Percentiles rank a stretch among this genome's conserved stretches.
phyloP scores from a whole-genome alignment of 2,797 vertebrate species.

The Heterohyrax brucei region DNA sequence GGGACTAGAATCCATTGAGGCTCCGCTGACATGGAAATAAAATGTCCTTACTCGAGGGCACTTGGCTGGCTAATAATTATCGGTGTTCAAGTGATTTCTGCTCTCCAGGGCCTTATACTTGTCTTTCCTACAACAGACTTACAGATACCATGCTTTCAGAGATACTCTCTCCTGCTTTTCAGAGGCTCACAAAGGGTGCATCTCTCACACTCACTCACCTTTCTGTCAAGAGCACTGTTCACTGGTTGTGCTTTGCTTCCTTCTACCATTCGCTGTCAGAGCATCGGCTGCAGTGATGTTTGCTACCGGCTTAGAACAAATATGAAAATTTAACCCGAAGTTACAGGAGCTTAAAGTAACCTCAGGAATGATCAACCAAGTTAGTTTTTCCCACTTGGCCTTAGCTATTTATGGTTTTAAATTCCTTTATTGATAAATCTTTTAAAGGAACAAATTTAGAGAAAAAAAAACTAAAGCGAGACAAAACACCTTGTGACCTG shows the following conservation, averaged over 20 bases:
- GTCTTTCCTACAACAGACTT: too few species aligned
- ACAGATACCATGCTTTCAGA: not conserved
- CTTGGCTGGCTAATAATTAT: too few species aligned
- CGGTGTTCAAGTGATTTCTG: too few species aligned
- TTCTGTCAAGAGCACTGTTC: constrained; percentile 4
- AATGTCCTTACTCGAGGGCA: too few species aligned
- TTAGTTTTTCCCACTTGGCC: constrained; percentile 25
- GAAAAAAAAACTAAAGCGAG: constrained; percentile 14
- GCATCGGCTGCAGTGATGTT: constrained; percentile 1
- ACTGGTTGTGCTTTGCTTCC: not conserved
- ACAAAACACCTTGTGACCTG: not conserved
- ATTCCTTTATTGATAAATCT: not conserved
- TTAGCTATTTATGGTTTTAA: constrained; percentile 40
- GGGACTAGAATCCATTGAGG: too few species aligned
- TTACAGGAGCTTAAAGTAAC: constrained; percentile 31
- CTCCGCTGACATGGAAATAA: too few species aligned
- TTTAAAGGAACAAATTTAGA: constrained; percentile 47
- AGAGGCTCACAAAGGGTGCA: not conserved
- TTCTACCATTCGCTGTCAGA: constrained; percentile 16
- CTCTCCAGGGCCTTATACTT: too few species aligned
- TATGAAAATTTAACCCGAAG: constrained; percentile 60
- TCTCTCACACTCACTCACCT: not conserved
- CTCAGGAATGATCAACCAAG: constrained; percentile 36
- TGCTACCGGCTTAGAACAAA: constrained; percentile 22
- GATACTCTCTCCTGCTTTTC: not conserved